These are phyloP conservation scores for Siphlonurus alternatus DNA, from an alignment of 2,888 invertebrate species.

Conservation along the genomic window DNA sequence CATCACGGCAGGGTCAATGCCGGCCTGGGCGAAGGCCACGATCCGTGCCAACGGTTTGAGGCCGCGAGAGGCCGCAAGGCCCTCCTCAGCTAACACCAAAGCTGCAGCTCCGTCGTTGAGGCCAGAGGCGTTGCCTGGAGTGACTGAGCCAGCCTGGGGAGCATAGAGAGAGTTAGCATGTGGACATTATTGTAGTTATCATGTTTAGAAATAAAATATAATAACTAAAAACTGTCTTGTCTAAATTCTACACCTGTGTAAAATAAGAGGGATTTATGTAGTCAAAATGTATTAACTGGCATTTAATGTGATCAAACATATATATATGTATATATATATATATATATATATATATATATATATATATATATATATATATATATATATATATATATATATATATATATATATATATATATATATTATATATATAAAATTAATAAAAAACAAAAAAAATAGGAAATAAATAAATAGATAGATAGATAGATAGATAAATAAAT, in stretches of 20 bases:
- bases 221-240: not conserved
- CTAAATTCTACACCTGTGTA: not conserved
- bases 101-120: slow-evolving; percentile 84
- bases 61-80: slow-evolving; percentile 34
- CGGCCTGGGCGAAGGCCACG: slow-evolving; percentile 57
- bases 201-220: not conserved
- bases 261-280: not conserved
- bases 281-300: too few species aligned
- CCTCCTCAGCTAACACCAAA: slow-evolving; percentile 50
- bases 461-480: too few species aligned
- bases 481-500: too few species aligned
- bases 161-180: not conserved
- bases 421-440: too few species aligned
- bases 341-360: too few species aligned
- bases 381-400: too few species aligned
- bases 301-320: too few species aligned
- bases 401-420: too few species aligned
- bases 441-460: too few species aligned
- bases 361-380: too few species aligned
- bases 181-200: too few species aligned
- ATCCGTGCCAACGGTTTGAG: slow-evolving; percentile 53
- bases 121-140: slow-evolving; percentile 64
- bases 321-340: too few species aligned
- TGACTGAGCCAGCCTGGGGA: slow-evolving; percentile 44
- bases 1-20: slow-evolving; percentile 64